Evolutionary conservation across 2,797 vertebrate species (phyloP).

Genomic region (Alauda arvensis): DNA sequence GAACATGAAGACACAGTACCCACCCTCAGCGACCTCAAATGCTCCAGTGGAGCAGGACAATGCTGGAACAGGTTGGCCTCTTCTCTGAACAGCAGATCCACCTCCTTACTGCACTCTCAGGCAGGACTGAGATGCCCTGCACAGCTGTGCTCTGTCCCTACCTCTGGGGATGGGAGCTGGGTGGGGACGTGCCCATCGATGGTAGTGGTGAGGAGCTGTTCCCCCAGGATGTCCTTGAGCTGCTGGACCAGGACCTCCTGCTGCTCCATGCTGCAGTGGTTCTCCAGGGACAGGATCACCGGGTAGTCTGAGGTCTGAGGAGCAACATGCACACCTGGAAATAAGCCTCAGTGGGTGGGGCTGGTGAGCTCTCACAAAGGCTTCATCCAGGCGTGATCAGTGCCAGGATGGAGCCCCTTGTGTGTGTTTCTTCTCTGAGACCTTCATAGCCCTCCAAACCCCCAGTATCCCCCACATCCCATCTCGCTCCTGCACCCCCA

Average conservation of each 20-base stretch:
- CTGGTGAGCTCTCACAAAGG: background rate
- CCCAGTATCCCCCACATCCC: background rate
- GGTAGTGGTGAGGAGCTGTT: conserved; percentile 77
- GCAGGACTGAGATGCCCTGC: background rate
- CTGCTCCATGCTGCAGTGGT: conserved; percentile 90
- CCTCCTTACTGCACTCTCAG: background rate
- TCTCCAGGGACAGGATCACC: conserved; percentile 91
- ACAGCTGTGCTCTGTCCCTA: background rate
- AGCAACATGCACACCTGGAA: background rate
- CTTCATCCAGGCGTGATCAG: background rate
- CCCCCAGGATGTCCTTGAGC: conserved; percentile 83
- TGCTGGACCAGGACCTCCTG: conserved; percentile 84
- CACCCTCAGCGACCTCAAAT: background rate
- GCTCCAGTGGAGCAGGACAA: background rate
- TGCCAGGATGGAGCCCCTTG: background rate
- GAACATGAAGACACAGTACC: background rate
- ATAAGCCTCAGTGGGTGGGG: background rate
- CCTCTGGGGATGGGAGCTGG: conserved; percentile 88
- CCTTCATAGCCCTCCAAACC: background rate
- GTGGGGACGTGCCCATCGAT: conserved; percentile 70
- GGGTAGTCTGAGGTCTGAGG: conserved; percentile 86
- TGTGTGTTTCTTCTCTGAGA: background rate
- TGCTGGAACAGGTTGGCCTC: background rate
- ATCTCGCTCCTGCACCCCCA: background rate
- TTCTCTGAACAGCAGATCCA: background rate